These are phyloP conservation scores for Spodoptera picta DNA, from an alignment of 2,888 invertebrate genomes.

Conservation along the genomic window DNA sequence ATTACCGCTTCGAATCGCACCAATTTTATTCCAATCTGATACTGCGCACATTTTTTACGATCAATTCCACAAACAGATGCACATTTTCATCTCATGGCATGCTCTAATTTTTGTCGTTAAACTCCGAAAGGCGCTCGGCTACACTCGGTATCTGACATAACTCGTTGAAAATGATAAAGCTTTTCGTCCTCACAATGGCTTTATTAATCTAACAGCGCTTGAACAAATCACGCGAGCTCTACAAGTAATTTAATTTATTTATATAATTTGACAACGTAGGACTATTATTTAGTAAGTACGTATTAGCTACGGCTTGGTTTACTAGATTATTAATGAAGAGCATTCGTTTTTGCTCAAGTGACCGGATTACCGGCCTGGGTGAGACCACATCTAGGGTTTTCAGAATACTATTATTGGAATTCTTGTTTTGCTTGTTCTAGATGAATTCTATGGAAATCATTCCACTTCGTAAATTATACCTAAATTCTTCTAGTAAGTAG, in stretches of 20 bases:
- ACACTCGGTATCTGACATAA: constrained; percentile 47
- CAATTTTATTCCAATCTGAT: constrained; percentile 59
- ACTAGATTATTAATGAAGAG: too few species aligned
- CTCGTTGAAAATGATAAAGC: constrained; percentile 38
- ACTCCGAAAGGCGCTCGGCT: constrained; percentile 45
- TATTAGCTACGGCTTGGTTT: too few species aligned
- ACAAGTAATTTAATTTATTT: constrained; percentile 40
- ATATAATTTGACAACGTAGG: too few species aligned
- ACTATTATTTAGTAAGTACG: too few species aligned
- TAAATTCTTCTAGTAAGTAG: too few species aligned
- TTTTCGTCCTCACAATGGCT: constrained; percentile 34
- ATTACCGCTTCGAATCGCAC: constrained; percentile 56
- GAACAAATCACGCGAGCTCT: constrained; percentile 49
- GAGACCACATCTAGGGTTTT: too few species aligned
- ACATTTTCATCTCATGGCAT: constrained; percentile 59
- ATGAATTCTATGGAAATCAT: too few species aligned
- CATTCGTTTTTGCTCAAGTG: too few species aligned
- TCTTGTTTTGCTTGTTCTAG: too few species aligned
- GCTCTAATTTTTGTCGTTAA: constrained; percentile 62
- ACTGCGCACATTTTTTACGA: constrained; percentile 65
- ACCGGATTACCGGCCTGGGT: too few species aligned
- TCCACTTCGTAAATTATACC: too few species aligned
- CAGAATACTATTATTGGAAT: too few species aligned
- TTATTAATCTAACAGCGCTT: constrained; percentile 53
- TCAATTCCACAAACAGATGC: constrained; percentile 64